Base-by-base conservation (phyloP, 2,797 vertebrate genomes). In the Leptatherina wallacei region DNA sequence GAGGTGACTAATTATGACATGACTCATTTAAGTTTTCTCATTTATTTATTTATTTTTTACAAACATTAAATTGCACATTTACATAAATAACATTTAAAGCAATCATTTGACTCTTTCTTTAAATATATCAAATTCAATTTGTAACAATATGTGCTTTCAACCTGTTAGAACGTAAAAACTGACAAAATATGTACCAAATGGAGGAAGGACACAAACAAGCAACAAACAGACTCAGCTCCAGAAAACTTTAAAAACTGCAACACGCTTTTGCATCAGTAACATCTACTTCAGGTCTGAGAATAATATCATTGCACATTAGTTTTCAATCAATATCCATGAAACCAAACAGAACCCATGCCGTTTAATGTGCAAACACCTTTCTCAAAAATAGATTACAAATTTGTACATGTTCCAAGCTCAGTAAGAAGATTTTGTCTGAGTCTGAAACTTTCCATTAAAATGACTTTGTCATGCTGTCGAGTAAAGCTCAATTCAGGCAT, bases 61-160 rank as follows among this genome's bases (percentile, higher is more conserved):
- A 92, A 92, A 92, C 85, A 90, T 36, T 76, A 73, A 88, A 92
- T 89, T 86, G 85, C 89, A 88, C 87, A 81, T 84, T 80, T 85
- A 87, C 71, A 85, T 81, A 85, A 86, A 86, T 84, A 85, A 87
- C 85, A 87, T 70, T 82, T 86, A 73, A 29, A 86, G 3, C 62
- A 74, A 75, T 74, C 12, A 60, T 78, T 51, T n/a, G 55, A 68
- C 51, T 75, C 38, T 89, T 54, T 87, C 54, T 78, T 83, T 69
- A 86, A 85, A 88, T 88, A 85, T 77, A 84, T 72, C 30, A 73
- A 0, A 60, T 82, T 78, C 77, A 1, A 69, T 86, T 62, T 84
- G 30, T 74, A 83, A 83, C 75, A 88, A 85, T 63, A 14, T 73
- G 66, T 60, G 2, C 35, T 86, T 82, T 80, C 62, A 12, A 10